A percentile compares a stretch with the other conserved stretches of the same genome.
Evolutionary conservation across 2,797 vertebrate genomes (phyloP).

Genomic region (Cryptoblepharus egeriae): DNA sequence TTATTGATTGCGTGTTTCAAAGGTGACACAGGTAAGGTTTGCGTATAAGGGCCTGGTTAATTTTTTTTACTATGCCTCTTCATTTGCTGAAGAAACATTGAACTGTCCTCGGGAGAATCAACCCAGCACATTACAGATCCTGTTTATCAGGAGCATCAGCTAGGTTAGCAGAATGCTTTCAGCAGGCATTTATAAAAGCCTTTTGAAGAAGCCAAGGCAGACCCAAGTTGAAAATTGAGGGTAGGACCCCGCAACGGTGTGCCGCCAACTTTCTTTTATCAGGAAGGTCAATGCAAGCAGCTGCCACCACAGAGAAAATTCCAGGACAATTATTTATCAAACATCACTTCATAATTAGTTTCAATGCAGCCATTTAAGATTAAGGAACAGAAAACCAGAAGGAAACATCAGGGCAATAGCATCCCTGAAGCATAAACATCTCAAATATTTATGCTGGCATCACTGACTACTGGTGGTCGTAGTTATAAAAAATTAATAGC

Average conservation of each 20-base stretch:
- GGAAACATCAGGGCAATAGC: background rate
- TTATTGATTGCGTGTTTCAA: conserved; percentile 16
- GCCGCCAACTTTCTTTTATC: background rate
- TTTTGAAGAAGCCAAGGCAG: conserved; percentile 18
- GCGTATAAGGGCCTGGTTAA: conserved; percentile 8
- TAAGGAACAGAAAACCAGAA: background rate
- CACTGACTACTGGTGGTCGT: background rate
- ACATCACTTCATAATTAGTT: background rate
- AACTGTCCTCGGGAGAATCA: conserved; percentile 16
- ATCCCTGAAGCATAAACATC: background rate
- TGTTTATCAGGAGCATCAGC: conserved; percentile 16
- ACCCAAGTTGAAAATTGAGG: conserved; percentile 22
- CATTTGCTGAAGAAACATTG: conserved; percentile 13
- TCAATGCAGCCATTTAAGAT: background rate
- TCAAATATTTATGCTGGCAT: background rate
- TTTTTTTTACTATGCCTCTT: background rate
- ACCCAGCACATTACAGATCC: background rate
- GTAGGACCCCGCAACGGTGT: background rate
- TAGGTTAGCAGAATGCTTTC: conserved; percentile 21
- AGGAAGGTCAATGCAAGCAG: background rate
- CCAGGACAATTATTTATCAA: conserved; percentile 27
- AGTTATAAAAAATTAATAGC: background rate
- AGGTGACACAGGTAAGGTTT: background rate
- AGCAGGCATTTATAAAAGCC: conserved; percentile 7
- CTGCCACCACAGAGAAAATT: background rate